Percentiles rank a stretch among this genome's conserved stretches.
These are phyloP conservation scores for Lycophotia porphyrea DNA, from an alignment of 2,888 invertebrate genomes.

Conservation along the genomic window DNA sequence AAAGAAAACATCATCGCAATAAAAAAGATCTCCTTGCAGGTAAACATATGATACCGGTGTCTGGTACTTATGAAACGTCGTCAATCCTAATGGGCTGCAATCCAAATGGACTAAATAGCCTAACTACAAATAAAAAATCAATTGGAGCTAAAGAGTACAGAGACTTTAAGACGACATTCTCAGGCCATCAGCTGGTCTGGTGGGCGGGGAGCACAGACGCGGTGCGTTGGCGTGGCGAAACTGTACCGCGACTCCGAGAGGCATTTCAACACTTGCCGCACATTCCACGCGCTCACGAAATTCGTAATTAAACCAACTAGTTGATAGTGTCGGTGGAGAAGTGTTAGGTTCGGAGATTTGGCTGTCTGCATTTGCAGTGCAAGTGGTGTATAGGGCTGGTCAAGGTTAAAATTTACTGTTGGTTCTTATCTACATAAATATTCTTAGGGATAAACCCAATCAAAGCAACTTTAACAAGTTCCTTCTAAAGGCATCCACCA, in stretches of 20 bases:
- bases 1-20: too few species aligned
- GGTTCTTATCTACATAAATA: too few species aligned
- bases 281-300: conserved; percentile 48
- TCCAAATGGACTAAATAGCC: not conserved
- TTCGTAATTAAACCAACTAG: conserved; percentile 32
- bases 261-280: conserved; percentile 54
- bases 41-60: too few species aligned
- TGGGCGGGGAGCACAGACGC: conserved; percentile 39
- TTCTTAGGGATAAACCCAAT: too few species aligned
- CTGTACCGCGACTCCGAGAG: conserved; percentile 11
- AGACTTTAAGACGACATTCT: conserved; percentile 32
- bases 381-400: not conserved
- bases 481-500: not conserved
- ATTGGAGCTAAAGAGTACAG: not conserved
- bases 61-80: too few species aligned
- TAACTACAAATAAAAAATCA: not conserved
- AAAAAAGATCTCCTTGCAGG: too few species aligned
- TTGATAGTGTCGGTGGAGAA: not conserved
- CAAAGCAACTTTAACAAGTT: not conserved
- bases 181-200: conserved; percentile 39
- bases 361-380: not conserved
- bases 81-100: too few species aligned
- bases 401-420: not conserved
- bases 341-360: not conserved
- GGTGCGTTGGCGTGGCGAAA: conserved; percentile 51